Evolutionary conservation across 1,140 invertebrate species (phyloP).

Genomic region (Cephus cinctus): DNA sequence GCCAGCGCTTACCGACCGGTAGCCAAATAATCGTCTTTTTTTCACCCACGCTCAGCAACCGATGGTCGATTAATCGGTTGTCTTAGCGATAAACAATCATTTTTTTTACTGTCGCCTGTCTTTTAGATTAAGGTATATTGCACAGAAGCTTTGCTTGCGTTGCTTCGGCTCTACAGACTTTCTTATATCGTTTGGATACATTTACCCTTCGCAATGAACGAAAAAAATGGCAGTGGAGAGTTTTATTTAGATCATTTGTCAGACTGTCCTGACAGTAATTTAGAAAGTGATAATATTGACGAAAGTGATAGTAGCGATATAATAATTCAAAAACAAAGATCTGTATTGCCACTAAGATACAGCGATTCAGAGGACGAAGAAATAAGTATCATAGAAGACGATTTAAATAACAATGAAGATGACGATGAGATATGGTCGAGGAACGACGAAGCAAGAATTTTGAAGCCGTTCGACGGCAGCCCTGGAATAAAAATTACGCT

Average conservation of each 20-base stretch:
- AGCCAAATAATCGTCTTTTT: slow-evolving; percentile 9
- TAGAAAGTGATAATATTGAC: slow-evolving; percentile 15
- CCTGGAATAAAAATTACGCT: slow-evolving; percentile 18
- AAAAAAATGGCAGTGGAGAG: slow-evolving; percentile 10
- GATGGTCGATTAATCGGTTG: too few relatives aligned
- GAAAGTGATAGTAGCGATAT: slow-evolving; percentile 13
- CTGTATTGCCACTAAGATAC: slow-evolving; percentile 7
- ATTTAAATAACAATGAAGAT: slow-evolving; percentile 9
- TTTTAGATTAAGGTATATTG: neutral
- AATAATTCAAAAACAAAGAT: slow-evolving; percentile 8
- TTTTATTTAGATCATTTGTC: slow-evolving; percentile 15
- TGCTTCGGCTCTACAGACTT: neutral
- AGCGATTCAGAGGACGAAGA: slow-evolving; percentile 12
- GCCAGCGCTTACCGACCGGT: neutral
- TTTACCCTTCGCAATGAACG: slow-evolving; percentile 13
- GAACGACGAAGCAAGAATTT: slow-evolving; percentile 8
- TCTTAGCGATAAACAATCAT: too few relatives aligned
- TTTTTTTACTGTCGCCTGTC: too few relatives aligned
- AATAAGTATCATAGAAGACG: neutral
- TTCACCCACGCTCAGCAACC: too few relatives aligned
- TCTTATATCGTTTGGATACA: slow-evolving; percentile 4
- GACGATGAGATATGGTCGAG: slow-evolving; percentile 9
- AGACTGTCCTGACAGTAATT: slow-evolving; percentile 16
- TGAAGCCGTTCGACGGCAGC: slow-evolving; percentile 13
- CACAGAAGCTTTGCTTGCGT: neutral